Base-by-base conservation (phyloP, 2,888 invertebrate species). In the Netelia virgata region DNA sequence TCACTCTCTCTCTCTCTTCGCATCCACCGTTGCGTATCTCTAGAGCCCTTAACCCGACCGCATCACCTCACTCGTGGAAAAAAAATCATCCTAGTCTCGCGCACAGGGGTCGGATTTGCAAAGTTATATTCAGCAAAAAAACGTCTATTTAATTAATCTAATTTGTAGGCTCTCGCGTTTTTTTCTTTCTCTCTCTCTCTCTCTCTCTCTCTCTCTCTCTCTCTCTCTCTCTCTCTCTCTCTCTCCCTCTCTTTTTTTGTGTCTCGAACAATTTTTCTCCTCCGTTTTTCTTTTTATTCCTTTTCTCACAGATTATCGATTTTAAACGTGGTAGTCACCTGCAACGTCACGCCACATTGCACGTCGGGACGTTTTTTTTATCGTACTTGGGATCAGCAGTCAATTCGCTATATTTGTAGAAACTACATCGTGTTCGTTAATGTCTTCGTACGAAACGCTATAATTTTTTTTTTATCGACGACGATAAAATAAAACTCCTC, bases 31-130 rank as follows among this genome's bases (percentile, higher is more conserved):
- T 14, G 47, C 14, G 47, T 47, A 47, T 77, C 68, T 28, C 50
- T n/a, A 47, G 78, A 41, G 63, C 70, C 70, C 69, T 70, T 53
- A 69, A 70, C 61, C 63, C 64, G 53, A 64, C 78, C 69, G 47
- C 61, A 57, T 69, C 69, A 47, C 63, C 20, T 64, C 1, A 11
- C 11, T n/a, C 41, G 36, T 43, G 59, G 47, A 69, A 63, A 36
- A 36, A 36, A 69, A 64, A 72, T 43, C 55, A 55, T 36, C 53
- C 41, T 8, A 53, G 47, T 23, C 28, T 63, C 23, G 3, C 41
- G 20, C 36, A 36, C 16, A 10, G 57, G 57, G 16, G 18, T 50
- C 18, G 41, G 36, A 55, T 41, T 14, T 10, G 36, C 18, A 64
- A 36, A 16, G 16, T 16, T 41, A 64, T 10, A 64, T n/a, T 3